Percentiles rank a stretch among this genome's conserved stretches.
phyloP scores from a whole-genome alignment of 2,113 vertebrate species.

The Orycteropus afer region DNA sequence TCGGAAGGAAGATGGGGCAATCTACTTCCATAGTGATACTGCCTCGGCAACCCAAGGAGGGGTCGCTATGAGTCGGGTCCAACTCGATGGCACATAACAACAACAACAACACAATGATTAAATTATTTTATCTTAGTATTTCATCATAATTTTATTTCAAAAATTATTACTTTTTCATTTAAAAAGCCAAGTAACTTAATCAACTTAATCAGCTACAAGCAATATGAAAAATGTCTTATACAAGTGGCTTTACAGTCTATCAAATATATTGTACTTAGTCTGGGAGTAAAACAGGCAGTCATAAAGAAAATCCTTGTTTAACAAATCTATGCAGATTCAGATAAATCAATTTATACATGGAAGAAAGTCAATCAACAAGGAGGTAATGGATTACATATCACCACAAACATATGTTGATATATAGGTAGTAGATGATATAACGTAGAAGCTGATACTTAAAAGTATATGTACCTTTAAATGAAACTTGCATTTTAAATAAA shows the following conservation, averaged over 20 bases:
- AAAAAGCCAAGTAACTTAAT: conserved; percentile 22
- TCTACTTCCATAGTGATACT: no score
- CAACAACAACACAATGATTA: no score
- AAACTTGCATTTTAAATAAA: conserved; percentile 24
- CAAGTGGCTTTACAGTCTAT: neutral
- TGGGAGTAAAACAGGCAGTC: neutral
- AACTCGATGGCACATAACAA: no score
- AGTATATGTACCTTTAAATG: neutral
- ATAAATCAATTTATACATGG: neutral
- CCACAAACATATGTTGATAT: neutral
- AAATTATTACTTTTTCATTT: neutral
- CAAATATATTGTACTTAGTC: neutral
- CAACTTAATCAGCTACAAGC: neutral
- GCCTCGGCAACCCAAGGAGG: no score
- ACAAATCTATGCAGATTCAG: neutral
- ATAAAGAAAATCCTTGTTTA: neutral
- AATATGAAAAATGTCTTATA: neutral
- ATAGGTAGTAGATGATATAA: neutral
- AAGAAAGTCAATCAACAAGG: neutral
- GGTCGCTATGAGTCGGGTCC: no score
- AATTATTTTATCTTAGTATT: neutral
- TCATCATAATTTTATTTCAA: neutral
- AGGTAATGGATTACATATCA: neutral
- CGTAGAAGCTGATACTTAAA: neutral
- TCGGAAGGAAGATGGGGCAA: no score